phyloP scores from a whole-genome alignment of 2,888 invertebrate genomes.

The Sinopyrophorus schimmeli region DNA sequence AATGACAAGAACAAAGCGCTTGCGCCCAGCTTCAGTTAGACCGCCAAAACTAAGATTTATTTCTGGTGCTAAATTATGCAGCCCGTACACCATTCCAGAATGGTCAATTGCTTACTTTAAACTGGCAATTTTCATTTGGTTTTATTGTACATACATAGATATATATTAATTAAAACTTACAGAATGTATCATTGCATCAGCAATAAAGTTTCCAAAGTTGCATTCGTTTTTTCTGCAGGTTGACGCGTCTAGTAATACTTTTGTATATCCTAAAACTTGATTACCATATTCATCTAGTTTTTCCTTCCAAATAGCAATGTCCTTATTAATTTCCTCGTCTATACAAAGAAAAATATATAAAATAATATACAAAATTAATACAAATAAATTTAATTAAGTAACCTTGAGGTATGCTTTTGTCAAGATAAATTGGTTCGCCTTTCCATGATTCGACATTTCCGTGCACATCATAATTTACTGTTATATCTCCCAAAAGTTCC shows the following conservation, averaged over 20 bases:
- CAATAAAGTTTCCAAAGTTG: slow-evolving; percentile 72
- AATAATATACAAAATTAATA: no score
- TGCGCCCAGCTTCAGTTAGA: no score
- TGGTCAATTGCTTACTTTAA: no score
- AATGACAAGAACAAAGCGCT: no score
- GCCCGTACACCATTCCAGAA: no score
- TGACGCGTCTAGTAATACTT: slow-evolving; percentile 61
- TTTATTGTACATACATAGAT: background rate
- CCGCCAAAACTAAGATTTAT: no score
- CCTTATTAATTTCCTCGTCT: slow-evolving; percentile 65
- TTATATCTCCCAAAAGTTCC: slow-evolving; percentile 77
- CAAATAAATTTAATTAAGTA: no score
- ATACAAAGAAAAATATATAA: background rate
- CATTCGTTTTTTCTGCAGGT: slow-evolving; percentile 68
- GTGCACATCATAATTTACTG: slow-evolving; percentile 67
- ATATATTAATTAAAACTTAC: slow-evolving; percentile 10
- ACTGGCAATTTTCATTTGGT: background rate
- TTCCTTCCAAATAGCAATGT: slow-evolving; percentile 64
- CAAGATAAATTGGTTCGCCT: slow-evolving; percentile 74
- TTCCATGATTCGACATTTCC: slow-evolving; percentile 67
- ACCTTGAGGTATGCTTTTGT: slow-evolving; percentile 68
- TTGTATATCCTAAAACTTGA: slow-evolving; percentile 62
- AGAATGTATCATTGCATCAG: slow-evolving; percentile 69
- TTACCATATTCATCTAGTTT: slow-evolving; percentile 60
- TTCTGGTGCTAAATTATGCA: no score